Base-by-base conservation (phyloP, 1,140 invertebrate genomes). In the Cheumatopsyche charites region DNA sequence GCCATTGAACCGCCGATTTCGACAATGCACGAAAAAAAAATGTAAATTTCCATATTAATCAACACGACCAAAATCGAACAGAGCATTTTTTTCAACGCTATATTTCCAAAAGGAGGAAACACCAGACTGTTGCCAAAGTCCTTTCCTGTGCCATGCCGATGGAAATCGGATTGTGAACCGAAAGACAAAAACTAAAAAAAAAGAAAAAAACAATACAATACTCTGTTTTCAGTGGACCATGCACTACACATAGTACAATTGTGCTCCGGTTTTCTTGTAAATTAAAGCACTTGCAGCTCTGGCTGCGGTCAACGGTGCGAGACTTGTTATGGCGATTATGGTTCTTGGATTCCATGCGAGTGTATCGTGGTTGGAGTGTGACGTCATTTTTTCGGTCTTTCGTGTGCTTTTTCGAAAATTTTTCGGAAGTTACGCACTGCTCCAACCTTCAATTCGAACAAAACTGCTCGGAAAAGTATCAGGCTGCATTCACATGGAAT, bases 191-290 rank as follows among this genome's bases (percentile, higher is more conserved):
- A 25, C 63, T 71, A 52, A 47, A 61, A 73, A 63, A 73, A 62
- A 70, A 55, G 36, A 62, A 66, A 73, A 69, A 25, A 36, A 43
- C 23, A 7, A 69, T 15, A 69, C 72, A 73, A 73, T 73, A 42
- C 58, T 52, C 19, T 43, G 47, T 58, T 61, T 62, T 42, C 67
- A 67, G 72, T 70, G 72, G 67, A 73, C 72, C 72, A 58, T 69
- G 62, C 25, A 61, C 17, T 25, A 3, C 7, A 25, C 19, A n/a
- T 17, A 58, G 23, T 23, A 58, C 55, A 58, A 58, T 58, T 36
- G 29, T 63, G 29, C 42, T 11, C 17, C 43, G 19, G n/a, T 67
- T 36, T 25, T 67, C 63, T 26, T 19, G 25, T 67, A 49, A 47
- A 47, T 26, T 21, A 23, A 67, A 67, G 45, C 63, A 21, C 6